Evolutionary conservation across 2,888 invertebrate species (phyloP).

Genomic region (Nudaria mundana): DNA sequence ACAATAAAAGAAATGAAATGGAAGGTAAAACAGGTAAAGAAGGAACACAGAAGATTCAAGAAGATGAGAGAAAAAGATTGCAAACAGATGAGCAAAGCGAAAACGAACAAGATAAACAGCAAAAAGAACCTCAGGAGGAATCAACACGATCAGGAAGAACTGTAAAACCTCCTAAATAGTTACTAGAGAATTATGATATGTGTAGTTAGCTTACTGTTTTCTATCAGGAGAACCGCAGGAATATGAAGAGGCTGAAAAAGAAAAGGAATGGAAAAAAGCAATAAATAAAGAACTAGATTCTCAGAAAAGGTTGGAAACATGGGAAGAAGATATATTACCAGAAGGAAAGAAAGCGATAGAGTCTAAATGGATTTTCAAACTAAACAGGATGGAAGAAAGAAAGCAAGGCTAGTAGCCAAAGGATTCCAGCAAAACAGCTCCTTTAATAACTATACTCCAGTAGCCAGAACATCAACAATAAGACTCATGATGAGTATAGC

Average conservation of each 20-base stretch:
- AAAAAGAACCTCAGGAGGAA: too few species aligned
- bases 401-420: background rate
- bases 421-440: background rate
- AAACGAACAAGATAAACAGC: too few species aligned
- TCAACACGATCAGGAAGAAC: too few species aligned
- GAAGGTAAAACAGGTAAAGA: too few species aligned
- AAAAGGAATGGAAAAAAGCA: background rate
- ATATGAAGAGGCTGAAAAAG: background rate
- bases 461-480: background rate
- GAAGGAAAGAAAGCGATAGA: background rate
- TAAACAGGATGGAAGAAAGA: slow-evolving; percentile 1
- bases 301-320: background rate
- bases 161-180: too few species aligned
- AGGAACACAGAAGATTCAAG: too few species aligned
- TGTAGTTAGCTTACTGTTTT: background rate
- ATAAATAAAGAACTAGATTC: slow-evolving; percentile 1
- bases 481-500: background rate
- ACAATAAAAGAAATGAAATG: too few species aligned
- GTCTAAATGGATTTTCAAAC: background rate
- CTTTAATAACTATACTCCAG: background rate
- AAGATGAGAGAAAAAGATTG: too few species aligned
- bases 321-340: background rate
- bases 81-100: too few species aligned
- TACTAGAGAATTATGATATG: background rate
- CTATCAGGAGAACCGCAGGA: background rate